These are phyloP conservation scores for Chinchilla lanigera DNA, from an alignment of 2,113 vertebrate species.

Conservation along the genomic window DNA sequence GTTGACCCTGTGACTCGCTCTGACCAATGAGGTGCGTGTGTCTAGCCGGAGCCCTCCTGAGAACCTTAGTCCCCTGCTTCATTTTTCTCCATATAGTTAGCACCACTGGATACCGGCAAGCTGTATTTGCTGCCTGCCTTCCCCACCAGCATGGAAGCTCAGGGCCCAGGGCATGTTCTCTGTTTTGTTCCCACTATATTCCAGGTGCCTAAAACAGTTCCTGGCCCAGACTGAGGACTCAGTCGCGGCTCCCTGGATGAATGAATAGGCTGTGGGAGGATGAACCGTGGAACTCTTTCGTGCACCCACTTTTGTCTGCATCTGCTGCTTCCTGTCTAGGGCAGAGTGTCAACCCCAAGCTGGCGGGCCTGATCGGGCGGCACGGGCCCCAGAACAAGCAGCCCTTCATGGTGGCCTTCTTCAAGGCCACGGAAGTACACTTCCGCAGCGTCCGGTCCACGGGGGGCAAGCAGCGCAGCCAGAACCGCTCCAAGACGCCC, in stretches of 20 bases:
- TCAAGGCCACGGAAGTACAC: conserved; percentile 98
- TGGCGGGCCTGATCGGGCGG: conserved; percentile 94
- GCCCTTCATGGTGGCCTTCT: conserved; percentile 98
- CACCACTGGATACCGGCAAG: too few species aligned
- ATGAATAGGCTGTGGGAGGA: fast-evolving
- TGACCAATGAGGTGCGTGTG: neutral
- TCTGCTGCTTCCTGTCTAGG: conserved; percentile 84
- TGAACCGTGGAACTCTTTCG: neutral
- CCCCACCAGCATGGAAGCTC: neutral
- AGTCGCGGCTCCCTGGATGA: fast-evolving
- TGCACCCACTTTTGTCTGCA: neutral
- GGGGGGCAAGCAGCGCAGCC: conserved; percentile 92
- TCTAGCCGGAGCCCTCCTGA: neutral
- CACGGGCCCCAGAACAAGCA: conserved; percentile 98
- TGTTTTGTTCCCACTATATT: too few species aligned
- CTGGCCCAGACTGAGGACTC: neutral
- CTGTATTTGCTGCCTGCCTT: too few species aligned
- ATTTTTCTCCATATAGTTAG: fast-evolving
- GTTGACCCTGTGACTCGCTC: fast-evolving
- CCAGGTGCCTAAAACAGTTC: neutral
- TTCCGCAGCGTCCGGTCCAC: conserved; percentile 95
- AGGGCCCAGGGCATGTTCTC: neutral
- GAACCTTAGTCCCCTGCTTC: fast-evolving
- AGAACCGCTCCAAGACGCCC: conserved; percentile 93
- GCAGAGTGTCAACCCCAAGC: conserved; percentile 94